These are phyloP conservation scores for Chloroceryle amazona DNA, from an alignment of 2,797 vertebrate genomes.

Conservation along the genomic window DNA sequence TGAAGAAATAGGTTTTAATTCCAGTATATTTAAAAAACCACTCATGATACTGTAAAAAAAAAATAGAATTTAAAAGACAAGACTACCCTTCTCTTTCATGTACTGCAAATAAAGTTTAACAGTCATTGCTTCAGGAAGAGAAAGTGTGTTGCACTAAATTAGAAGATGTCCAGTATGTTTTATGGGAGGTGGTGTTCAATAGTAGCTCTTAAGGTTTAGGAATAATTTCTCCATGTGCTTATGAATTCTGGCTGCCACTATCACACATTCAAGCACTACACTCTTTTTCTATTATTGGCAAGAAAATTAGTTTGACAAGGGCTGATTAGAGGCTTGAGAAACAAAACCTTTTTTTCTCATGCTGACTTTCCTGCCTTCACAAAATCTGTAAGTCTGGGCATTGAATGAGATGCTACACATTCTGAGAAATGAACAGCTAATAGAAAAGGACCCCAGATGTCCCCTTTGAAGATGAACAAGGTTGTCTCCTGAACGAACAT, in stretches of 20 bases:
- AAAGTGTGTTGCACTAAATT: background rate
- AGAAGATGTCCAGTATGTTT: background rate
- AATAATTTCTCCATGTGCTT: background rate
- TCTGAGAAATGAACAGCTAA: background rate
- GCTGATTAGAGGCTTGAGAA: background rate
- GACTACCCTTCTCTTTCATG: background rate
- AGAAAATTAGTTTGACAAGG: background rate
- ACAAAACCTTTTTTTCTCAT: background rate
- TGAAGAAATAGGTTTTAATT: background rate
- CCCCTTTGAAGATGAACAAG: background rate
- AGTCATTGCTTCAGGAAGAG: background rate
- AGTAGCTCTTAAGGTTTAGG: background rate
- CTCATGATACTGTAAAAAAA: background rate
- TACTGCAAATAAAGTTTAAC: background rate
- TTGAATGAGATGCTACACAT: background rate
- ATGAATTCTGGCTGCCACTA: background rate
- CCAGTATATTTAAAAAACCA: background rate
- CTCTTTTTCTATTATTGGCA: background rate
- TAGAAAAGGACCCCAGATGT: background rate
- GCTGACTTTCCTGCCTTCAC: background rate
- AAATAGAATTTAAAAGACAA: background rate
- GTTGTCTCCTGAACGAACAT: background rate
- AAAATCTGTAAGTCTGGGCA: background rate
- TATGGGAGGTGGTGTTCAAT: background rate
- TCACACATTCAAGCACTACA: background rate